Evolutionary conservation across 1,140 invertebrate species (phyloP).

Genomic region (Euglossa dilemma): DNA sequence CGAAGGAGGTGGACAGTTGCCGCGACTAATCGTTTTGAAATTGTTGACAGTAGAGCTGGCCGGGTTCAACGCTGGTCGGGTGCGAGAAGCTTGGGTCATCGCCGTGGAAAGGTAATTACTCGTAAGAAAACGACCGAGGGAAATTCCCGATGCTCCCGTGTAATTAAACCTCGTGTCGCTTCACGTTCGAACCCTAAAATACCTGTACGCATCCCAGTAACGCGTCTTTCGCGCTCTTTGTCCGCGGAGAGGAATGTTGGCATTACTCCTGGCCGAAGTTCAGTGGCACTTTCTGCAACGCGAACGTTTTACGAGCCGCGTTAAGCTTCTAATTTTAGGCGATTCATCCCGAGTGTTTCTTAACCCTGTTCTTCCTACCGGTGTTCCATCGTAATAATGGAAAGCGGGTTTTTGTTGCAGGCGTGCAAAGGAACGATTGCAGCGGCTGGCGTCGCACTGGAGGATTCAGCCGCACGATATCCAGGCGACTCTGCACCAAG

Average conservation of each 20-base stretch:
- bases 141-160: neutral
- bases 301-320: neutral
- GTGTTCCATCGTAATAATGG: neutral
- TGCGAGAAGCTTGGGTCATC: constrained; percentile 98
- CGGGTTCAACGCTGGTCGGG: constrained; percentile 87
- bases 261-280: neutral
- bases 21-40: constrained; percentile 54
- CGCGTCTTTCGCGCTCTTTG: neutral
- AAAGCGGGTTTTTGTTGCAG: constrained; percentile 59
- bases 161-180: neutral
- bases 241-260: neutral
- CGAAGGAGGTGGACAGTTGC: neutral
- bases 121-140: neutral
- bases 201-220: neutral
- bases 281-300: constrained; percentile 12
- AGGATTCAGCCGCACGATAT: constrained; percentile 97
- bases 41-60: constrained; percentile 90
- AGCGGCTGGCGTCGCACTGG: constrained; percentile 94
- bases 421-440: constrained; percentile 92
- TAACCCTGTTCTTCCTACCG: no score
- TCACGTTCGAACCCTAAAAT: neutral
- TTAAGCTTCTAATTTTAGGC: constrained; percentile 7
- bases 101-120: constrained; percentile 93
- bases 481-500: constrained; percentile 93
- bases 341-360: neutral